A percentile compares a stretch with the other conserved stretches of the same genome.
Evolutionary conservation across 2,113 vertebrate species (phyloP).

Genomic region (Diadophis punctatus): DNA sequence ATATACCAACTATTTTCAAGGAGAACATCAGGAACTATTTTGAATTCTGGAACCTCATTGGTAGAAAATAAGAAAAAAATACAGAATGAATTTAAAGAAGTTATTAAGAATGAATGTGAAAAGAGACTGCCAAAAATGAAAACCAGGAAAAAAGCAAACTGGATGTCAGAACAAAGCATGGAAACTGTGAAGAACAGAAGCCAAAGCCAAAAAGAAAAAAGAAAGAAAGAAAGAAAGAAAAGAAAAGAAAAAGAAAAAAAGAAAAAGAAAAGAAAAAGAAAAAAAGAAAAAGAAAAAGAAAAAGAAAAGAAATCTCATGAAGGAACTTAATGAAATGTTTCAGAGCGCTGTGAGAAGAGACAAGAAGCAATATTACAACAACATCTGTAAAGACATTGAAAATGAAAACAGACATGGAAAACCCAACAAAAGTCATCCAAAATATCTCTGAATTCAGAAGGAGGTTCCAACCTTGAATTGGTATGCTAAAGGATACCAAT

Average conservation of each 20-base stretch:
- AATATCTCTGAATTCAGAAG: no score
- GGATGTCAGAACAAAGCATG: background rate
- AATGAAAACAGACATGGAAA: no score
- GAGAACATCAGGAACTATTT: background rate
- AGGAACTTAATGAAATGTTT: background rate
- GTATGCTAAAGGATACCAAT: no score
- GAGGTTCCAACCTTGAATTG: no score
- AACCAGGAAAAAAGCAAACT: background rate
- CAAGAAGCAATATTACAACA: background rate
- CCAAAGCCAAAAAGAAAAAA: no score
- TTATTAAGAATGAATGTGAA: background rate
- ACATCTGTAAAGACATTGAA: background rate
- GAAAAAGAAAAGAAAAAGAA: no score
- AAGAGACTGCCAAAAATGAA: background rate
- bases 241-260: no score
- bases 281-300: no score
- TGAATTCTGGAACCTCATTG: background rate
- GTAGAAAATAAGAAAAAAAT: background rate
- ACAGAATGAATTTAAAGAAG: background rate
- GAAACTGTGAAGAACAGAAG: no score
- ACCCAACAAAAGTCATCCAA: no score
- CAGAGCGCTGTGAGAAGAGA: background rate
- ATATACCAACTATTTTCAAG: background rate
- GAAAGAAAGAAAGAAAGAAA: no score
- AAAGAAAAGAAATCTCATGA: background rate